These are phyloP conservation scores for Prionailurus viverrinus DNA, from an alignment of 2,113 vertebrate species.

Conservation along the genomic window DNA sequence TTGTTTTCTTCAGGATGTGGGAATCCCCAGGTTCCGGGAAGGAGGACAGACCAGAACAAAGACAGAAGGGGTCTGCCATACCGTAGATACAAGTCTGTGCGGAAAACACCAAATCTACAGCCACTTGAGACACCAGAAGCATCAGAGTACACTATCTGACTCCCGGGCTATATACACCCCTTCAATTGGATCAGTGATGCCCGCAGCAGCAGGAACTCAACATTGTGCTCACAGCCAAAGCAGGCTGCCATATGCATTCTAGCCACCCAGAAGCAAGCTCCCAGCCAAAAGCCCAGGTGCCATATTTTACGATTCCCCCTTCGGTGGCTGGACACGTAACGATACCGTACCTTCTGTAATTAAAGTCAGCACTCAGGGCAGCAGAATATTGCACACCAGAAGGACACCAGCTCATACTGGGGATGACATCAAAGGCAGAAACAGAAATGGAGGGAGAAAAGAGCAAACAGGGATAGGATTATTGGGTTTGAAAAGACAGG, in stretches of 20 bases:
- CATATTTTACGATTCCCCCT: conserved; percentile 46
- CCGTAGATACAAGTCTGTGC: background rate
- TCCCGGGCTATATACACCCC: fast-evolving
- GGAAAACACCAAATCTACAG: background rate
- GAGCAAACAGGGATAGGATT: conserved; percentile 84
- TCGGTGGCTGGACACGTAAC: conserved; percentile 57
- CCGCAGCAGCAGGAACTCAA: background rate
- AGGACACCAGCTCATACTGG: conserved; percentile 97
- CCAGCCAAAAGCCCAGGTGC: conserved; percentile 39
- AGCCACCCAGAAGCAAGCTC: conserved; percentile 72
- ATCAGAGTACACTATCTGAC: background rate
- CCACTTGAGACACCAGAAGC: background rate
- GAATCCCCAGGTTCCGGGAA: background rate
- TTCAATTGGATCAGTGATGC: background rate
- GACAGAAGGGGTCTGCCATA: background rate
- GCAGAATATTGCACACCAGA: conserved; percentile 89
- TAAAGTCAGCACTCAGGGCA: conserved; percentile 90
- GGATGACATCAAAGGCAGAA: conserved; percentile 85
- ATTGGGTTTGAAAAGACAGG: conserved; percentile 79
- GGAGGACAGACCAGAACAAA: background rate
- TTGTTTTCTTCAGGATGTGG: background rate
- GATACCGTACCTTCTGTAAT: conserved; percentile 94
- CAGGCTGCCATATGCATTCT: conserved; percentile 62
- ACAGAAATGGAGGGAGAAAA: conserved; percentile 83
- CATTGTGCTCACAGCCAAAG: conserved; percentile 65